These are phyloP conservation scores for Tyto alba DNA, from an alignment of 2,113 vertebrate genomes.

Conservation along the genomic window DNA sequence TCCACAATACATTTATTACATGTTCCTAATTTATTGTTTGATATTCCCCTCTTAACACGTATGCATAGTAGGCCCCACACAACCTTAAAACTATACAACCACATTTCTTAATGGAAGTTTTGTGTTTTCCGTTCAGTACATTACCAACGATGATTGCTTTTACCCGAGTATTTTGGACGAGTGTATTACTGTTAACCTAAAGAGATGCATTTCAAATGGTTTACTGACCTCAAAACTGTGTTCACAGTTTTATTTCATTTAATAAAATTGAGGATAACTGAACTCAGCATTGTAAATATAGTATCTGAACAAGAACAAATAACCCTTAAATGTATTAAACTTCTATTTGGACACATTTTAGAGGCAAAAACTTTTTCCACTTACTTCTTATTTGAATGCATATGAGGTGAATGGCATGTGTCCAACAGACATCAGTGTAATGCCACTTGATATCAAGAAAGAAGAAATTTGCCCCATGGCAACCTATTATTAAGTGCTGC, in stretches of 20 bases:
- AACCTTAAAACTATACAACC: neutral
- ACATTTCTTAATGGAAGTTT: neutral
- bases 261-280: neutral
- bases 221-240: neutral
- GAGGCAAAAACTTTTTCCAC: neutral
- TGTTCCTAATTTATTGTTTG: neutral
- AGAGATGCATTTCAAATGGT: neutral
- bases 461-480: constrained; percentile 5
- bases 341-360: neutral
- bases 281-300: neutral
- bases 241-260: neutral
- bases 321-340: neutral
- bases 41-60: neutral
- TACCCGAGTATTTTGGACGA: neutral
- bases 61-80: neutral
- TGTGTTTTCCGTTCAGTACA: neutral
- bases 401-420: neutral
- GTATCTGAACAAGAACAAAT: neutral
- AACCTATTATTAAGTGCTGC: constrained; percentile 28
- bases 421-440: neutral
- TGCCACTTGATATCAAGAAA: neutral
- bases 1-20: neutral
- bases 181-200: neutral
- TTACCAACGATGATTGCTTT: neutral
- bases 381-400: neutral